These are phyloP conservation scores for Hydrochoerus hydrochaeris DNA, from an alignment of 2,113 vertebrate genomes.

Conservation along the genomic window DNA sequence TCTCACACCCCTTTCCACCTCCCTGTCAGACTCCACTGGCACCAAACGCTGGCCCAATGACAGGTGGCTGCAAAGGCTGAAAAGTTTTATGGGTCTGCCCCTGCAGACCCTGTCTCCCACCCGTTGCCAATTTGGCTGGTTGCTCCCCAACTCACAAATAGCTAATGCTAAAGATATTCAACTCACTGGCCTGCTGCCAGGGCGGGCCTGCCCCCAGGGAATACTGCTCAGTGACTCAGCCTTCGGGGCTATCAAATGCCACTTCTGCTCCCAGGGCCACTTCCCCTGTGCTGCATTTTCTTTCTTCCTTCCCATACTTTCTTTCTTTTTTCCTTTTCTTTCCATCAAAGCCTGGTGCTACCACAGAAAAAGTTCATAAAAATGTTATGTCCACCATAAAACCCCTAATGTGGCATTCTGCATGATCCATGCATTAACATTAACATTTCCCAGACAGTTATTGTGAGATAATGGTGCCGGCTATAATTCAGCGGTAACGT, in stretches of 20 bases:
- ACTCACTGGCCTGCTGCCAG: not conserved
- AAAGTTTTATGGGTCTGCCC: slow-evolving; percentile 73
- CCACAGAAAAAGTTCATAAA: slow-evolving; percentile 86
- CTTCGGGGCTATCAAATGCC: not conserved
- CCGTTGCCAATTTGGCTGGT: slow-evolving; percentile 57
- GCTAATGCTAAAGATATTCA: slow-evolving; percentile 64
- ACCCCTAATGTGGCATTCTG: slow-evolving; percentile 84
- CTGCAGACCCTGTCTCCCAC: slow-evolving; percentile 62
- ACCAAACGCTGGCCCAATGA: not conserved
- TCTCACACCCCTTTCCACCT: not conserved
- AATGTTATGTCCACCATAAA: slow-evolving; percentile 86
- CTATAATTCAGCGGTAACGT: slow-evolving; percentile 83
- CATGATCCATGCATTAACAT: slow-evolving; percentile 85
- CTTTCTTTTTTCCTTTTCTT: slow-evolving; percentile 66
- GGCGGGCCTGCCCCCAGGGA: not conserved
- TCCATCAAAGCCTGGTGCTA: slow-evolving; percentile 80
- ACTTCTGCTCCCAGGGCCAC: not conserved
- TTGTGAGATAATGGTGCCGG: slow-evolving; percentile 84
- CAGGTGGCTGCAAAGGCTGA: slow-evolving; percentile 64
- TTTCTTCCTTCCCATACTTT: slow-evolving; percentile 25
- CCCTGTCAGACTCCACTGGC: not conserved
- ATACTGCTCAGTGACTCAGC: not conserved
- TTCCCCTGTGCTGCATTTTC: not conserved
- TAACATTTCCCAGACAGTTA: slow-evolving; percentile 86
- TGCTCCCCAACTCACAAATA: slow-evolving; percentile 63